phyloP scores from a whole-genome alignment of 2,113 vertebrate species.

The Callipepla californica region DNA sequence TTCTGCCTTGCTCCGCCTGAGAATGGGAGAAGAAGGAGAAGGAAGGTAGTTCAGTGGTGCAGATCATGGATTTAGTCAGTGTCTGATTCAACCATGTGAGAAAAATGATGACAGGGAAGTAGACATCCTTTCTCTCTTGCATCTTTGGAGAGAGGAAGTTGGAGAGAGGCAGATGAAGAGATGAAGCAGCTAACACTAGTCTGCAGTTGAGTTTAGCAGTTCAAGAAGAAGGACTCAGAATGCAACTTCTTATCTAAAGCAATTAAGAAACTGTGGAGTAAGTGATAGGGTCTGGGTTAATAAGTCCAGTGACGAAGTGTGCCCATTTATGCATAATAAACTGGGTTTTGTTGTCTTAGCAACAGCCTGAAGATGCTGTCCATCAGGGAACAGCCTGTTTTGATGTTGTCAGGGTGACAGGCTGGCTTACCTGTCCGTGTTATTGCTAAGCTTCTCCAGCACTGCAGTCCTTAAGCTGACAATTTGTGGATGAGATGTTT shows the following conservation, averaged over 20 bases:
- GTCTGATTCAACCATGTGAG: not conserved
- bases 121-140: not conserved
- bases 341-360: constrained; percentile 46
- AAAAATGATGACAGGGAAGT: not conserved
- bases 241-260: not conserved
- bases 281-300: not conserved
- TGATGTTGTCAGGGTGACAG: constrained; percentile 51
- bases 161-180: not conserved
- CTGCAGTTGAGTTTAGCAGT: not conserved
- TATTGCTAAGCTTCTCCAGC: not conserved
- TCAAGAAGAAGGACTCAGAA: not conserved
- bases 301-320: not conserved
- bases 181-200: not conserved
- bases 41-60: not conserved
- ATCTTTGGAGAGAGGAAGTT: constrained; percentile 8
- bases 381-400: not conserved
- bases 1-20: not conserved
- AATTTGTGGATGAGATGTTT: not conserved
- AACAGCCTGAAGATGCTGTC: constrained; percentile 27
- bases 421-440: constrained; percentile 28
- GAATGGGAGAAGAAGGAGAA: not conserved
- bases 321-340: constrained; percentile 5
- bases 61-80: not conserved
- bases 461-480: not conserved
- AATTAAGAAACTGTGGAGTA: not conserved